These are phyloP conservation scores for Anas flavirostris DNA, from an alignment of 2,797 vertebrate genomes.

Conservation along the genomic window DNA sequence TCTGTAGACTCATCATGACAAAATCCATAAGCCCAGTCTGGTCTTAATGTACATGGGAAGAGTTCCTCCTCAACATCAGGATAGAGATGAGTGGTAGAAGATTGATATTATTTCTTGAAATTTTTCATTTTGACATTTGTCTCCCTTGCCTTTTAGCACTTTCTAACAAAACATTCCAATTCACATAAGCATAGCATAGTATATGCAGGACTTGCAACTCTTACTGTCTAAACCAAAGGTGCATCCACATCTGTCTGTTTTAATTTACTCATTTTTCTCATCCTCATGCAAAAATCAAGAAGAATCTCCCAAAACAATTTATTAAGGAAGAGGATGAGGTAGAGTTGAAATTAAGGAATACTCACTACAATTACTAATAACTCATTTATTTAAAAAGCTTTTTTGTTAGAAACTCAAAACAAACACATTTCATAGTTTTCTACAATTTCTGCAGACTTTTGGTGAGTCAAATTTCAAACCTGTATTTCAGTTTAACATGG, in stretches of 20 bases:
- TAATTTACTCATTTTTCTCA: background rate
- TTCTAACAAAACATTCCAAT: background rate
- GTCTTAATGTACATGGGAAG: no score
- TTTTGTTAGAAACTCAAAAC: background rate
- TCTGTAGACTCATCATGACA: no score
- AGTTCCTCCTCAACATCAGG: no score
- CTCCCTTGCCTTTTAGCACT: no score
- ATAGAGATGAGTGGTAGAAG: no score
- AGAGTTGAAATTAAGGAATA: background rate
- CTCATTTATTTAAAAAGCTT: background rate
- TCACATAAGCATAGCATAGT: background rate
- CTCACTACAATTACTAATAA: background rate
- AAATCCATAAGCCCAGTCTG: no score
- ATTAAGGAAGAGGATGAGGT: background rate
- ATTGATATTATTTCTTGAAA: no score
- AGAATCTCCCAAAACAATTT: background rate
- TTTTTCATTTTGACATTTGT: no score
- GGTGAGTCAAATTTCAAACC: background rate
- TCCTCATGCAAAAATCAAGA: background rate
- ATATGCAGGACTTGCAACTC: background rate
- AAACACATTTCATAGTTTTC: background rate
- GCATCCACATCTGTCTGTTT: background rate
- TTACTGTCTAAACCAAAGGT: background rate
- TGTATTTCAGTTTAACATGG: background rate
- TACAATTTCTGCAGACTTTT: background rate